These are phyloP conservation scores for Trissonchulus latispiculum DNA, from an alignment of 2,888 invertebrate genomes.

Conservation along the genomic window DNA sequence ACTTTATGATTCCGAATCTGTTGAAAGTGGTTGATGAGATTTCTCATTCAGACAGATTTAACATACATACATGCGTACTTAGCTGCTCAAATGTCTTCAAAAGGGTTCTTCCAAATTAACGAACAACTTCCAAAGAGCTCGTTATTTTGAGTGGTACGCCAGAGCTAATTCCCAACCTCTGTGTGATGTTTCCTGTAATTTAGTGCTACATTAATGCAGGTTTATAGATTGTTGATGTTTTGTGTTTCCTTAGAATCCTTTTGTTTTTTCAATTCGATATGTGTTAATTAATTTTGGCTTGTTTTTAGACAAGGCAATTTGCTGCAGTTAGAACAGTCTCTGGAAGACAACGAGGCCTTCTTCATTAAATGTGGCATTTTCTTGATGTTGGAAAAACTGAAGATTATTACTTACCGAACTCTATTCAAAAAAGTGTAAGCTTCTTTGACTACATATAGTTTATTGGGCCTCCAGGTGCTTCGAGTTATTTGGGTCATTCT, in stretches of 20 bases:
- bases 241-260: not conserved
- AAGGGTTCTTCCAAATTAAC: too few species aligned
- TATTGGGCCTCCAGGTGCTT: too few species aligned
- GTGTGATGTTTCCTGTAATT: too few species aligned
- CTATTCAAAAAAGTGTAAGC: conserved; percentile 78
- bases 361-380: conserved; percentile 96
- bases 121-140: too few species aligned
- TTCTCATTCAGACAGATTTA: too few species aligned
- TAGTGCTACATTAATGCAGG: conserved; percentile 8
- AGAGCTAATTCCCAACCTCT: too few species aligned
- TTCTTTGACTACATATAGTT: not conserved
- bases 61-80: too few species aligned
- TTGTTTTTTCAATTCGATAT: not conserved
- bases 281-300: not conserved
- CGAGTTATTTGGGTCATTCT: too few species aligned
- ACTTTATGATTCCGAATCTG: too few species aligned
- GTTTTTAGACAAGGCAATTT: conserved; percentile 64
- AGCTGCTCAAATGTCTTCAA: too few species aligned
- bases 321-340: conserved; percentile 65
- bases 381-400: conserved; percentile 87
- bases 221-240: not conserved
- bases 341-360: conserved; percentile 75
- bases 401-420: conserved; percentile 86
- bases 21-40: too few species aligned
- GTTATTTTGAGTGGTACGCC: too few species aligned